phyloP scores from a whole-genome alignment of 2,888 invertebrate species.

The Seladonia tumulorum region DNA sequence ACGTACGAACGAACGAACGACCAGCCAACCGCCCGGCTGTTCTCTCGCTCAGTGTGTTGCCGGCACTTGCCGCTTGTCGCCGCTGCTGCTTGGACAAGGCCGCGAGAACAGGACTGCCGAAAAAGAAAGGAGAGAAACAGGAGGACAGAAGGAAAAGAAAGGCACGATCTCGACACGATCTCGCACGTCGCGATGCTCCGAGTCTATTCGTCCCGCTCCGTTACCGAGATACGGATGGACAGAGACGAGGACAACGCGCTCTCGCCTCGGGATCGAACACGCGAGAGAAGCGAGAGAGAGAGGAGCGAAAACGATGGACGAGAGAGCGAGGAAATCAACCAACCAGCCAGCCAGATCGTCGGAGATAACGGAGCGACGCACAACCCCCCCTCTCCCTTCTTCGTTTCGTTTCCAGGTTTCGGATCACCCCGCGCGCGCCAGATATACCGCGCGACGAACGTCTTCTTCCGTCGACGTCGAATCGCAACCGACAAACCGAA shows the following conservation, averaged over 20 bases:
- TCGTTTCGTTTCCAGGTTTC: neutral
- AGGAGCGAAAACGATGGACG: neutral
- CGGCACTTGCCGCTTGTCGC: constrained; percentile 68
- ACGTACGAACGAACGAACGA: constrained; percentile 49
- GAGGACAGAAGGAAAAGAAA: neutral
- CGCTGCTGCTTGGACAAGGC: constrained; percentile 55
- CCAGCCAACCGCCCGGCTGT: constrained; percentile 43
- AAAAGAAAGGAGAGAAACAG: neutral
- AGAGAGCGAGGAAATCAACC: neutral
- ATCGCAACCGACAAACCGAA: neutral
- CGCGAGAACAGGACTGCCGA: constrained; percentile 27
- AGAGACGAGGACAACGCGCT: neutral
- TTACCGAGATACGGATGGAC: constrained; percentile 2
- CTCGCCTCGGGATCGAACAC: neutral
- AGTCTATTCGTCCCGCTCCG: neutral
- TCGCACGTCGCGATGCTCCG: neutral
- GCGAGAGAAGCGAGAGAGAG: neutral
- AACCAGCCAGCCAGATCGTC: neutral
- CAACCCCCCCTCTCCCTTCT: constrained; percentile 7
- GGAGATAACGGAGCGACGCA: constrained; percentile 4
- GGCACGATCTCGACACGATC: neutral
- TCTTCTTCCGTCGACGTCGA: neutral
- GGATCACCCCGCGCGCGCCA: constrained; percentile 21
- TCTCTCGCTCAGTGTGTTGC: constrained; percentile 45
- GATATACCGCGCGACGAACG: constrained; percentile 25